Conservation (phyloP, 2,797 vertebrate genomes). For the Acipenser oxyrinchus region DNA sequence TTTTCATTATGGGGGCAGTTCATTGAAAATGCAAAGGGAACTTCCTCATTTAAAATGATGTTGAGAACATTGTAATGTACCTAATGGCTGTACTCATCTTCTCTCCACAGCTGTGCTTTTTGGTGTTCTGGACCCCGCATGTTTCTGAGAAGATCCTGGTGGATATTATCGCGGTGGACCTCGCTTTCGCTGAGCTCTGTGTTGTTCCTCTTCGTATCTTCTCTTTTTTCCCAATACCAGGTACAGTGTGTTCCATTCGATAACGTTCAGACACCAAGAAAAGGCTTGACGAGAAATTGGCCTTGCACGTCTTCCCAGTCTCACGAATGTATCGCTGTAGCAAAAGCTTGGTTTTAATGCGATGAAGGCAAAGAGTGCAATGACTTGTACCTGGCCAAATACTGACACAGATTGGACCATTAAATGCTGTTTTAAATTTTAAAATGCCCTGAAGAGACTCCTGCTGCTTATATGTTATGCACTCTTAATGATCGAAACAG, state of each 20-base stretch:
- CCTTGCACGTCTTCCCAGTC: background rate
- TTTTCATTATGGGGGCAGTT: slow-evolving; percentile 4
- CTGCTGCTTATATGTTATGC: no score
- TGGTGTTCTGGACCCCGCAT: slow-evolving; percentile 91
- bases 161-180: slow-evolving; percentile 86
- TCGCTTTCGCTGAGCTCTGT: slow-evolving; percentile 82
- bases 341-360: background rate
- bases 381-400: no score
- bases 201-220: slow-evolving; percentile 85
- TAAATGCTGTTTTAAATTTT: no score
- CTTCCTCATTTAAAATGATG: slow-evolving; percentile 11
- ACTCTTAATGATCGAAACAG: no score
- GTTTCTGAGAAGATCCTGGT: slow-evolving; percentile 91
- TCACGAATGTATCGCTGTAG: background rate
- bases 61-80: slow-evolving; percentile 5
- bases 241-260: slow-evolving; percentile 43
- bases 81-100: background rate
- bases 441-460: no score
- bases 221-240: slow-evolving; percentile 96
- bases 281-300: background rate
- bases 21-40: background rate
- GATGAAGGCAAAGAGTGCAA: no score
- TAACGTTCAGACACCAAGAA: no score
- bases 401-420: no score
- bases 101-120: slow-evolving; percentile 77